Evolutionary conservation across 2,113 vertebrate genomes (phyloP), one percentile per base, ranked within the genome.

Genomic region (Delphinapterus leucas): DNA sequence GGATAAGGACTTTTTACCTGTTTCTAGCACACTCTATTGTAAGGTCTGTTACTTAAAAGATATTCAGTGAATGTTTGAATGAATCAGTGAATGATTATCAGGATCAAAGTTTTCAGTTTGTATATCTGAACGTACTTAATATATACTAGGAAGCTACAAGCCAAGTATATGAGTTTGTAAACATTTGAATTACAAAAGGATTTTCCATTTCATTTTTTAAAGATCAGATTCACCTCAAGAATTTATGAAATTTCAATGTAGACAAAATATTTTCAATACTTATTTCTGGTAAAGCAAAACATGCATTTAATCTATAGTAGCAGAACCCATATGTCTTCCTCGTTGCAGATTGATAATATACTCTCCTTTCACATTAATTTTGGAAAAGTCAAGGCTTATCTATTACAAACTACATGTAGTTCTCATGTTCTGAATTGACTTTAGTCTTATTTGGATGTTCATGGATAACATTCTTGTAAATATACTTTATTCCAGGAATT

Each of bases 381-480:
- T 83, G n/a, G 31, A 53, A 93, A 84, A 94, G 47, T 92, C 28
- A 92, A 17, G 36, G 13, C 60, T 81, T 87, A 25, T 41, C 3
- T 95, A 67, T 93, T 92, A 67, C 12, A 81, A 84, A 80, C 41
- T 38, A 90, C 25, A 49, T 80, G 41, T 23, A 92, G 8, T 61
- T 86, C 36, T 88, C 53, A 36, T 96, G 15, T 94, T 93, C 44
- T 89, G 38, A 92, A 61, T 79, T 95, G 58, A 81, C 53, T 90
- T 96, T 89, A 88, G 26, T 87, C 36, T 89, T 95, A 55, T 13
- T 91, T 83, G 58, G 26, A 55, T 95, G 86, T 92, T 95, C 91
- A 47, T 86, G 28, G 49, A 14, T 95, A 82, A 85, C 47, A 90
- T 84, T 93, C 97, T 97, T 88, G 4, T 92, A 94, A 96, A 70